A percentile compares a stretch with the other conserved stretches of the same genome.
phyloP scores from a whole-genome alignment of 2,888 invertebrate species.

The Cryptocheilus praepositus region DNA sequence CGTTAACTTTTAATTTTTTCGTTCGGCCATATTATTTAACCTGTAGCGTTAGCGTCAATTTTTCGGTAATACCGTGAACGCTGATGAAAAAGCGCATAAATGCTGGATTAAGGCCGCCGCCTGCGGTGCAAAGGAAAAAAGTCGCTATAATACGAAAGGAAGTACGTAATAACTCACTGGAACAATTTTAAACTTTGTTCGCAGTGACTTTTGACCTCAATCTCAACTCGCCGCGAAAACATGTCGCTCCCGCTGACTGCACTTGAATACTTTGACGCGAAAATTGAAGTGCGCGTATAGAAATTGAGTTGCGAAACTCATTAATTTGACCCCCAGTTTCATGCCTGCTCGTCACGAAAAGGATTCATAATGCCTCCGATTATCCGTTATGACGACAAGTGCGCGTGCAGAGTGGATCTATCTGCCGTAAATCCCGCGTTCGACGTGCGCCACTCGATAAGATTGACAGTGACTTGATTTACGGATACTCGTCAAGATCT shows the following conservation, averaged over 20 bases:
- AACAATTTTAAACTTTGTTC: constrained; percentile 25
- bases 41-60: not conserved
- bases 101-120: constrained; percentile 5
- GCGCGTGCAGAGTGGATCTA: no score
- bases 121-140: constrained; percentile 8
- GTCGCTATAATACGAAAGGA: constrained; percentile 24
- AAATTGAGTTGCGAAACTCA: constrained; percentile 30
- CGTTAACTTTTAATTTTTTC: no score
- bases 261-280: constrained; percentile 18
- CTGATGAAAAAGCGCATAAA: not conserved
- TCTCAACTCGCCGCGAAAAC: constrained; percentile 27
- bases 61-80: constrained; percentile 1
- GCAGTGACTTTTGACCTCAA: constrained; percentile 23
- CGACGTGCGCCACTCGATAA: no score
- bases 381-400: no score
- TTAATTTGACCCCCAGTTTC: constrained; percentile 17
- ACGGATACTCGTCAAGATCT: no score
- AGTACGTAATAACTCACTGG: constrained; percentile 26
- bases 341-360: no score
- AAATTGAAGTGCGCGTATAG: constrained; percentile 31
- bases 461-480: no score
- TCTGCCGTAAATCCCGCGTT: no score
- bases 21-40: no score
- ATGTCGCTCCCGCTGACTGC: constrained; percentile 18
- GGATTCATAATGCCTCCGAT: no score